Evolutionary conservation across 2,888 invertebrate species (phyloP), one percentile per base, ranked within the genome.

Genomic region (Phengaris alcon): DNA sequence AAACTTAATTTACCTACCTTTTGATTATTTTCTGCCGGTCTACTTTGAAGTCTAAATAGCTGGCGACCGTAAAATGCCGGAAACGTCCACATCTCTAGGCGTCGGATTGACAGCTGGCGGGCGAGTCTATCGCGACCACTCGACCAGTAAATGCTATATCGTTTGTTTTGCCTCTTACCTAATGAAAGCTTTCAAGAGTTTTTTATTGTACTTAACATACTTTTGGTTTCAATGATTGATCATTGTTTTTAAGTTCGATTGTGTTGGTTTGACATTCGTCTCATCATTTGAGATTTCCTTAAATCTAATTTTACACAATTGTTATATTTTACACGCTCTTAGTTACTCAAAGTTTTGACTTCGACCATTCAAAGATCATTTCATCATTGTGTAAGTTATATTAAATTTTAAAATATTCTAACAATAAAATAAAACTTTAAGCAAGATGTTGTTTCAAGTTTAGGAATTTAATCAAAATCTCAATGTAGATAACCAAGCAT

Each of bases 31-130:
- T 64, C 64, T 44, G 9, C 15, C 72, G 52, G 54, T 54, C 35
- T 13, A 54, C 52, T 72, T 72, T 72, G 72, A 52, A 52, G 54
- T 54, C 48, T 22, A 22, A 74, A 51, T 64, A 74, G 74, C 74
- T 59, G 22, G 70, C 55, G 57, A 70, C 70, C 69, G 69, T 59
- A 84, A 83, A 81, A 82, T 88, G 87, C 84, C 87, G 88, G 89
- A 88, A 87, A 85, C 35, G 84, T 77, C 78, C 78, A 22, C 52
- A 13, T 78, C 80, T 80, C 79, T 12, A 35, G 82, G 82, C 78
- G 77, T 79, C 82, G 83, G 85, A 87, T 84, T 86, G 87, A 88
- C 87, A 85, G 81, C 83, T 82, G 82, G 82, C 85, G 75, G 82
- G 82, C 85, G 75, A 76, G 76, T 76, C 70, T 76, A 72, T 77